Evolutionary conservation across 2,797 vertebrate genomes (phyloP).

Genomic region (Cryptoprocta ferox): DNA sequence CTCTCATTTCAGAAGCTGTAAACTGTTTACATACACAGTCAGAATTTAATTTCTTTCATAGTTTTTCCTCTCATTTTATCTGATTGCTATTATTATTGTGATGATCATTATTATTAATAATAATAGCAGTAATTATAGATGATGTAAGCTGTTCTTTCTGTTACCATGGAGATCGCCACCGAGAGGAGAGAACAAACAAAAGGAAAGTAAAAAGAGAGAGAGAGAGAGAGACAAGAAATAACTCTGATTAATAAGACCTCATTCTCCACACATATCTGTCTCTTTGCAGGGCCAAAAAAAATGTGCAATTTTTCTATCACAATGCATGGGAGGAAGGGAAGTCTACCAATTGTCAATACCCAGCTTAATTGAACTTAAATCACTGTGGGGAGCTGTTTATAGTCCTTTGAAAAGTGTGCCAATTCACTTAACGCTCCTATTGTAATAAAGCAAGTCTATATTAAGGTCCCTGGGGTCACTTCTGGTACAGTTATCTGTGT

Average conservation of each 20-base stretch:
- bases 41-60: conserved; percentile 53
- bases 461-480: conserved; percentile 56
- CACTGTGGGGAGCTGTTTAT: conserved; percentile 46
- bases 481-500: conserved; percentile 56
- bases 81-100: conserved; percentile 47
- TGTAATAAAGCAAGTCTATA: conserved; percentile 62
- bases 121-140: conserved; percentile 67
- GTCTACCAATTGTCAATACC: conserved; percentile 70
- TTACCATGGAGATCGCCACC: conserved; percentile 53
- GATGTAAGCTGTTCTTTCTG: background rate
- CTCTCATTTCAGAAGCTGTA: background rate
- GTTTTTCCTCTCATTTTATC: conserved; percentile 34
- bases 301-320: conserved; percentile 29
- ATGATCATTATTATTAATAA: conserved; percentile 58
- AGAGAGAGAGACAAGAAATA: background rate
- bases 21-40: conserved; percentile 49
- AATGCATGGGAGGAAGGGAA: conserved; percentile 20
- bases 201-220: background rate
- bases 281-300: background rate
- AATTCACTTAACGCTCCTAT: conserved; percentile 59
- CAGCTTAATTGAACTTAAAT: conserved; percentile 70
- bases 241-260: conserved; percentile 30
- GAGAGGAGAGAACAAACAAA: conserved; percentile 33
- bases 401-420: conserved; percentile 55
- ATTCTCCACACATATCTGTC: conserved; percentile 50